Base-by-base conservation (phyloP, 1,140 invertebrate species). In the Lycorma delicatula region DNA sequence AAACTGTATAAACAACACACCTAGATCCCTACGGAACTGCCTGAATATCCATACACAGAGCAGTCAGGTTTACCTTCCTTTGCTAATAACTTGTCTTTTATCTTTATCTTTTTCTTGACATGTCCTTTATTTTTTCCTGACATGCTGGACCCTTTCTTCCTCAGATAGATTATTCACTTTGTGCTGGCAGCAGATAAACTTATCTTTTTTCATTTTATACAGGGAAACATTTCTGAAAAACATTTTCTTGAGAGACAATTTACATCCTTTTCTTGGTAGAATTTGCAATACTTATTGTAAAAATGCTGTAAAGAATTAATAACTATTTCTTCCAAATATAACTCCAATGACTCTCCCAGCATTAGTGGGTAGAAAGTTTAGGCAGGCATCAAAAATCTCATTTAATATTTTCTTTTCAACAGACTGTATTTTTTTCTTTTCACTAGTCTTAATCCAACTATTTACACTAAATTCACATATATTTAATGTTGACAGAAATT, bases 11-110 rank as follows among this genome's bases (percentile, higher is more conserved):
- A n/a, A n/a, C n/a, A n/a, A n/a, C n/a, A n/a, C n/a, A n/a, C n/a
- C n/a, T n/a, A 73, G 72, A n/a, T 71, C 71, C 26, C 61, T 65
- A 60, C 69, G 68, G 4, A 74, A 73, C 69, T 51, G 69, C 67
- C 67, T 73, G 64, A 16, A 72, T 34, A 66, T 73, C 72, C 50
- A 66, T 64, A n/a, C 64, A 67, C 13, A 71, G 46, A 26, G 63
- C 38, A 58, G 58, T 46, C 46, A 38, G 41, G n/a, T 41, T 66
- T 54, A 44, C 60, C 59, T 41, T 58, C 34, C 36, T 44, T 13
- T 38, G 60, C 64, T n/a, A 50, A 27, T n/a, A n/a, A n/a, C n/a
- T n/a, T n/a, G n/a, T n/a, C n/a, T n/a, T n/a, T n/a, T n/a, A n/a
- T n/a, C n/a, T n/a, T n/a, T n/a, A n/a, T 41, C 48, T 52, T 44